Evolutionary conservation across 2,797 vertebrate genomes (phyloP).

Genomic region (Momotus momota): DNA sequence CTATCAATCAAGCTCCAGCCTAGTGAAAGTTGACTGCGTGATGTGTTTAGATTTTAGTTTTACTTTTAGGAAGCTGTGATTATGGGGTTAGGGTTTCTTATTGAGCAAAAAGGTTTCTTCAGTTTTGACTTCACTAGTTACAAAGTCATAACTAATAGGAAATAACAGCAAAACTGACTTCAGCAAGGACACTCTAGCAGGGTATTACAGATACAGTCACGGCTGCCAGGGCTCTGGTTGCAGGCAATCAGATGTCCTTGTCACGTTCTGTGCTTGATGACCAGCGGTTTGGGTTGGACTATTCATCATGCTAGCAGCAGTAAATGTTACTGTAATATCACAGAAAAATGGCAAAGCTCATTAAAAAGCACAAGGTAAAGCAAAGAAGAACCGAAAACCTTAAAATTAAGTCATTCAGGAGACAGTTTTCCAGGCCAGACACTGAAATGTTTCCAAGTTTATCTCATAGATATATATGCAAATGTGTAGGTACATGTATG

Average conservation of each 20-base stretch:
- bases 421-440: background rate
- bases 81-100: background rate
- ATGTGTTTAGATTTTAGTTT: background rate
- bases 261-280: background rate
- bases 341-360: background rate
- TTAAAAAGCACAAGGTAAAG: background rate
- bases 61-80: background rate
- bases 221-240: background rate
- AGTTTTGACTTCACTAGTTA: background rate
- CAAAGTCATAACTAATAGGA: background rate
- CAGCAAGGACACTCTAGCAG: background rate
- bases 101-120: background rate
- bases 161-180: conserved; percentile 10
- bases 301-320: background rate
- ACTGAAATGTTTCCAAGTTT: background rate
- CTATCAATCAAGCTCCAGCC: background rate
- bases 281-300: background rate
- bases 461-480: background rate
- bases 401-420: background rate
- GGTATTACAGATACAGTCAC: background rate
- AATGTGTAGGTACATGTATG: background rate
- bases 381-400: background rate
- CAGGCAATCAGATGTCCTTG: conserved; percentile 28
- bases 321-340: background rate
- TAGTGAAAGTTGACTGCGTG: background rate